phyloP scores from a whole-genome alignment of 2,797 vertebrate species.

The Halcyon smyrnensis region DNA sequence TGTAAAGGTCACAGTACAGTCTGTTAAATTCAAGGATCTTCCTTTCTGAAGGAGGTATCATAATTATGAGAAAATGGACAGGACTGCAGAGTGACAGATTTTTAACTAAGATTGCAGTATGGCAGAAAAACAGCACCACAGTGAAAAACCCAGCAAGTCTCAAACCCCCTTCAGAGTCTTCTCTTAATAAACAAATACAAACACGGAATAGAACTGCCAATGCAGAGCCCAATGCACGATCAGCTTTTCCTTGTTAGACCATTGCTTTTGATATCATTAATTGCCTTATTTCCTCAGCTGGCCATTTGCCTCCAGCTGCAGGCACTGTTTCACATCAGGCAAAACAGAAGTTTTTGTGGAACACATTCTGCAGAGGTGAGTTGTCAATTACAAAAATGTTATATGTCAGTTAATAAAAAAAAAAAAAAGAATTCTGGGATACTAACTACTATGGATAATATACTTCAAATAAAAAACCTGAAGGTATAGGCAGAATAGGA shows the following conservation, averaged over 20 bases:
- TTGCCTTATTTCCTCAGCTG: background rate
- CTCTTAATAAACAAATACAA: background rate
- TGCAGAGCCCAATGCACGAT: background rate
- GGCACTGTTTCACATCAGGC: background rate
- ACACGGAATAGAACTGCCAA: background rate
- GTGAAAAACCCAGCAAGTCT: background rate
- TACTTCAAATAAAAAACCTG: background rate
- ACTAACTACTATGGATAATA: background rate
- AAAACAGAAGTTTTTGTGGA: background rate
- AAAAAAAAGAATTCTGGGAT: background rate
- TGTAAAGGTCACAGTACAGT: constrained; percentile 14
- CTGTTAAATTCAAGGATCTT: background rate
- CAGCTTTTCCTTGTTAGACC: background rate
- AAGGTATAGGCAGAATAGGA: background rate
- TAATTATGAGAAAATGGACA: background rate
- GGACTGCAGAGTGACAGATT: background rate
- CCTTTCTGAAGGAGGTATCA: constrained; percentile 7
- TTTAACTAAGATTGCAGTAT: background rate
- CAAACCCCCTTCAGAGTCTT: background rate
- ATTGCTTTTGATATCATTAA: background rate
- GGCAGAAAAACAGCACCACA: background rate
- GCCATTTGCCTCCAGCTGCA: background rate
- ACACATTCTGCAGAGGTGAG: background rate
- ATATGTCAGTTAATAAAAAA: background rate
- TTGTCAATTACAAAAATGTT: background rate